Evolutionary conservation across 1,140 invertebrate species (phyloP).

Genomic region (Drosophila carrolli): DNA sequence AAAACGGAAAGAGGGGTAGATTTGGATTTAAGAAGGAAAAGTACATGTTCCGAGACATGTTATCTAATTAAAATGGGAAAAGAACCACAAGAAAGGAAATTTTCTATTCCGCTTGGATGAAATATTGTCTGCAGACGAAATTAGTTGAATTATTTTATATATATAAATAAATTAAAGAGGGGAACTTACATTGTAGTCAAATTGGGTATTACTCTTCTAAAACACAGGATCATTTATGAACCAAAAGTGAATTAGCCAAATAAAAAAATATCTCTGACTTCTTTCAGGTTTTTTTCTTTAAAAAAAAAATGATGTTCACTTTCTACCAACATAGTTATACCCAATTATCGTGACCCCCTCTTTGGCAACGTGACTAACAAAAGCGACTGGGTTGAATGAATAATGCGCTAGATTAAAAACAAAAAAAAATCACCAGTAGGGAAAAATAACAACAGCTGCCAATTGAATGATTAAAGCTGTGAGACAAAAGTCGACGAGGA

Average conservation of each 20-base stretch:
- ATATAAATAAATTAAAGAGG: not conserved
- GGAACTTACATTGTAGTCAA: not conserved
- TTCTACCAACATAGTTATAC: not conserved
- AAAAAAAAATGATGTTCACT: too few species aligned
- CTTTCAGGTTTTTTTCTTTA: not conserved
- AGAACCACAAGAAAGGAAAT: slow-evolving; percentile 19
- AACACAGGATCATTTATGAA: not conserved
- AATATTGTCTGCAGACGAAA: slow-evolving; percentile 19
- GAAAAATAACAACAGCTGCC: slow-evolving; percentile 1
- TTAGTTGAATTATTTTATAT: slow-evolving; percentile 2
- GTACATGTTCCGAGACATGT: slow-evolving; percentile 50
- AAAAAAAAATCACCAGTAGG: not conserved
- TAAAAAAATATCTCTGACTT: not conserved
- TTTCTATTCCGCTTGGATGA: slow-evolving; percentile 11
- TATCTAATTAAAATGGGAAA: slow-evolving; percentile 67
- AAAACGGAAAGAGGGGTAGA: not conserved
- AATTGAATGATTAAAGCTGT: slow-evolving; percentile 17
- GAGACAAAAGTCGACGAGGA: slow-evolving; percentile 5
- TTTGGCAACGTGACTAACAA: slow-evolving; percentile 10
- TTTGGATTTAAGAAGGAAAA: slow-evolving; percentile 1
- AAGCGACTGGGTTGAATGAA: not conserved
- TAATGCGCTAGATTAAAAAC: not conserved
- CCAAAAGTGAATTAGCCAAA: too few species aligned
- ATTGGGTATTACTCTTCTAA: not conserved
- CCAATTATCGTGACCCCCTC: slow-evolving; percentile 1